Conservation (phyloP, 2,113 vertebrate genomes). For the Platanista minor region DNA sequence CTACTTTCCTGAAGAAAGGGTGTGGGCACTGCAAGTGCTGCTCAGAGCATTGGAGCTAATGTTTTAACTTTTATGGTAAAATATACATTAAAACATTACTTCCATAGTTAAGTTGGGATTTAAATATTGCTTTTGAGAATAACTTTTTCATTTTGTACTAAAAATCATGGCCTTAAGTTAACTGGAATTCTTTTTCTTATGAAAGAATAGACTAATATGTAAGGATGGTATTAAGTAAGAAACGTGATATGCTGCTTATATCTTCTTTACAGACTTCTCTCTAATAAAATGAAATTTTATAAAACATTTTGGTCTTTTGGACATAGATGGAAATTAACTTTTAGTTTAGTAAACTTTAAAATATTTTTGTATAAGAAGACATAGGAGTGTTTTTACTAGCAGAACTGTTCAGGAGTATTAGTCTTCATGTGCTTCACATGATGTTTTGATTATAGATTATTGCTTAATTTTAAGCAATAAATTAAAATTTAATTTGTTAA, state of each 20-base stretch:
- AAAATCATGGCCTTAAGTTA: background rate
- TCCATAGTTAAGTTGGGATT: background rate
- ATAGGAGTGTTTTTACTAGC: background rate
- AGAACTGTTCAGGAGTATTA: background rate
- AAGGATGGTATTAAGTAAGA: background rate
- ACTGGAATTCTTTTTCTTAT: background rate
- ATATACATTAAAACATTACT: background rate
- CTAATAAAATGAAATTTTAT: background rate
- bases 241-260: background rate
- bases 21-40: background rate
- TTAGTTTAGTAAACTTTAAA: background rate
- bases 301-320: background rate
- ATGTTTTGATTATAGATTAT: background rate
- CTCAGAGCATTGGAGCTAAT: background rate
- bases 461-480: background rate
- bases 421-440: background rate
- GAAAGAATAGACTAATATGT: background rate
- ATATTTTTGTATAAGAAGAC: background rate
- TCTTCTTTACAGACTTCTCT: background rate
- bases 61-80: background rate
- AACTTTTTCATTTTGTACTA: background rate
- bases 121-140: background rate
- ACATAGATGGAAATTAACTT: background rate
- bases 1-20: background rate
- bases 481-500: background rate